Conservation (phyloP, 2,797 vertebrate species). For the Poeciliopsis presidionis region DNA sequence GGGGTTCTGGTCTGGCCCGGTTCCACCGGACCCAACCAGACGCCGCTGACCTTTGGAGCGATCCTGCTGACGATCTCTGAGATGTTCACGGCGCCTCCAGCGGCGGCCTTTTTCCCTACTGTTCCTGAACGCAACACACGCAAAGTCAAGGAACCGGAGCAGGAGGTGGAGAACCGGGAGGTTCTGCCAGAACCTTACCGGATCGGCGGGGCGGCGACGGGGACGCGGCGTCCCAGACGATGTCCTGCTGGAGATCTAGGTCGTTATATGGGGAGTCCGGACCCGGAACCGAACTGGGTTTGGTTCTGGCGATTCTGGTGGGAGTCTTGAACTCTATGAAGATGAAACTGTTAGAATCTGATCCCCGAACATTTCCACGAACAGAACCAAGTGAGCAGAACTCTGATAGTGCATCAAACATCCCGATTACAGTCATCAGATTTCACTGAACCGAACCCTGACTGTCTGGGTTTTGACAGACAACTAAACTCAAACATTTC, state of each 20-base stretch:
- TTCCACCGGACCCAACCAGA: not conserved
- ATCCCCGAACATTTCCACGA: not conserved
- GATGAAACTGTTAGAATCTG: not conserved
- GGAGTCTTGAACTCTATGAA: slow-evolving; percentile 76
- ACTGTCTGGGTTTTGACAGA: not conserved
- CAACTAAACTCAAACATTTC: not conserved
- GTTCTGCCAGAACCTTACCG: slow-evolving; percentile 72
- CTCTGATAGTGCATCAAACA: not conserved
- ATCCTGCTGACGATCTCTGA: slow-evolving; percentile 81
- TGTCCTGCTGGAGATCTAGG: slow-evolving; percentile 88
- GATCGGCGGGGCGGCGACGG: slow-evolving; percentile 80
- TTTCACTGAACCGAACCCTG: not conserved
- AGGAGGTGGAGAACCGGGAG: not conserved
- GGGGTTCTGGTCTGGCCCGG: not conserved
- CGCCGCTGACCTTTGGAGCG: slow-evolving; percentile 76
- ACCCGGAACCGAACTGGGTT: slow-evolving; percentile 15
- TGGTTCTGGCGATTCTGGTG: slow-evolving; percentile 53
- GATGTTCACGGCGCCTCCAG: slow-evolving; percentile 61
- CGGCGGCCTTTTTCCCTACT: slow-evolving; percentile 46
- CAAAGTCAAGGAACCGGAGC: not conserved
- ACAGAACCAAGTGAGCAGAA: not conserved
- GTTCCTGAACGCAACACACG: slow-evolving; percentile 60
- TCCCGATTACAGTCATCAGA: not conserved
- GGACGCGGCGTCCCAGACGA: slow-evolving; percentile 94
- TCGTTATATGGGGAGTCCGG: slow-evolving; percentile 86